Conservation (phyloP, 2,113 vertebrate species). For the Pelmatolapia mariae region DNA sequence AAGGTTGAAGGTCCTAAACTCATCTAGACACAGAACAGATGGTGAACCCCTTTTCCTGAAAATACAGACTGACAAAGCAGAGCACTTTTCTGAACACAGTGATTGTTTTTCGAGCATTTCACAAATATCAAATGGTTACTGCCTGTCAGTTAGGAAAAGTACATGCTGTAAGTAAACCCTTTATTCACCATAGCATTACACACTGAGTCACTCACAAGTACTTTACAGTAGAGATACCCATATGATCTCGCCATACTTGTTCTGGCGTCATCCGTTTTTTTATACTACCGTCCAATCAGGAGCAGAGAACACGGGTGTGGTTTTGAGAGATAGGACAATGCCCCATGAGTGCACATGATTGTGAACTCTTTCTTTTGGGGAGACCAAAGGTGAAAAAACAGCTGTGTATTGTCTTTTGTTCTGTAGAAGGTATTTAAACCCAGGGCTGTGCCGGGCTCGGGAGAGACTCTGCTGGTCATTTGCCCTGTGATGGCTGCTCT, state of each 20-base stretch:
- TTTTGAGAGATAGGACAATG: constrained; percentile 29
- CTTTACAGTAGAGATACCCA: not conserved
- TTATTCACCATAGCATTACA: not conserved
- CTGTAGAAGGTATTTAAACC: not conserved
- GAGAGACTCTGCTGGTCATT: not conserved
- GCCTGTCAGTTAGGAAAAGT: not conserved
- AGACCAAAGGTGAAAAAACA: not conserved
- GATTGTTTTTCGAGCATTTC: not conserved
- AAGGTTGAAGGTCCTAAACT: not conserved
- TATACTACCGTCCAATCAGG: constrained; percentile 29
- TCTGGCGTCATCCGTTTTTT: not conserved
- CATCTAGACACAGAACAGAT: not conserved
- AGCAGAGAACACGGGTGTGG: not conserved
- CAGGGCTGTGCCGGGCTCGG: rapidly evolving
- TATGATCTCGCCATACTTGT: not conserved
- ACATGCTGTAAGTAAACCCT: not conserved
- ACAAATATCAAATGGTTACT: not conserved
- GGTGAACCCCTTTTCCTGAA: not conserved
- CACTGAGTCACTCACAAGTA: not conserved
- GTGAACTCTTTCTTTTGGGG: not conserved
- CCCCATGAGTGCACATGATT: not conserved
- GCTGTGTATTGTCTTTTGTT: not conserved
- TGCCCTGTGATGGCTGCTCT: not conserved
- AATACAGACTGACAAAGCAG: not conserved
- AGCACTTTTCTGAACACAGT: not conserved